Evolutionary conservation across 1,140 invertebrate genomes (phyloP).

Genomic region (Scaptomyza montana): DNA sequence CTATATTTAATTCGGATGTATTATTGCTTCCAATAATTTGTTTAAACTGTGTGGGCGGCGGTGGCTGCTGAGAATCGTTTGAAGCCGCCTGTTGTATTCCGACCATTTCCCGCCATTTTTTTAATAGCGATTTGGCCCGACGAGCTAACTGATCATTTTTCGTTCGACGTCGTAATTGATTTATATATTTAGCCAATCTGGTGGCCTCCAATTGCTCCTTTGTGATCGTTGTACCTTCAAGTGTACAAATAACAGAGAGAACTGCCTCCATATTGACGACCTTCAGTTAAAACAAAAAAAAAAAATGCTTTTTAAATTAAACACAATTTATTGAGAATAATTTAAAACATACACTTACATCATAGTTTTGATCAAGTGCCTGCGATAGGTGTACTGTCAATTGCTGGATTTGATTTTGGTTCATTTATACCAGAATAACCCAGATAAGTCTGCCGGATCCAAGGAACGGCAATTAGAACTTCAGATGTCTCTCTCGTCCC

Average conservation of each 20-base stretch:
- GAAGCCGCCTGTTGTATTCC: constrained; percentile 80
- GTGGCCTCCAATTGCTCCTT: constrained; percentile 96
- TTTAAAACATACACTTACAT: constrained; percentile 85
- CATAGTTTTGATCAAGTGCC: constrained; percentile 88
- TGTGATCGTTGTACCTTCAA: constrained; percentile 96
- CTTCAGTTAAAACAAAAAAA: constrained; percentile 84
- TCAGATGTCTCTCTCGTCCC: constrained; percentile 16
- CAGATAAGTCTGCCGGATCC: constrained; percentile 40
- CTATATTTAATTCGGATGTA: constrained; percentile 3
- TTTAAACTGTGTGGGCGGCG: neutral
- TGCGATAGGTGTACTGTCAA: constrained; percentile 87
- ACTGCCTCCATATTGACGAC: constrained; percentile 97
- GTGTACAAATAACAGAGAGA: constrained; percentile 94
- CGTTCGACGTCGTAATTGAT: constrained; percentile 94
- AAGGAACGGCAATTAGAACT: constrained; percentile 34
- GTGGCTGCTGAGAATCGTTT: constrained; percentile 37
- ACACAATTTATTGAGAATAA: constrained; percentile 13
- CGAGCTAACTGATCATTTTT: constrained; percentile 91
- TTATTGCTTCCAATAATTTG: neutral
- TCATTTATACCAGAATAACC: constrained; percentile 72
- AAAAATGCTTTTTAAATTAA: neutral
- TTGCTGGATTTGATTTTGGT: constrained; percentile 84
- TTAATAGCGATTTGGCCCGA: constrained; percentile 94
- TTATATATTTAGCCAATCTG: constrained; percentile 96
- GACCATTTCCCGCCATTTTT: constrained; percentile 93